phyloP scores from a whole-genome alignment of 2,113 vertebrate genomes.

The Petromus typicus region DNA sequence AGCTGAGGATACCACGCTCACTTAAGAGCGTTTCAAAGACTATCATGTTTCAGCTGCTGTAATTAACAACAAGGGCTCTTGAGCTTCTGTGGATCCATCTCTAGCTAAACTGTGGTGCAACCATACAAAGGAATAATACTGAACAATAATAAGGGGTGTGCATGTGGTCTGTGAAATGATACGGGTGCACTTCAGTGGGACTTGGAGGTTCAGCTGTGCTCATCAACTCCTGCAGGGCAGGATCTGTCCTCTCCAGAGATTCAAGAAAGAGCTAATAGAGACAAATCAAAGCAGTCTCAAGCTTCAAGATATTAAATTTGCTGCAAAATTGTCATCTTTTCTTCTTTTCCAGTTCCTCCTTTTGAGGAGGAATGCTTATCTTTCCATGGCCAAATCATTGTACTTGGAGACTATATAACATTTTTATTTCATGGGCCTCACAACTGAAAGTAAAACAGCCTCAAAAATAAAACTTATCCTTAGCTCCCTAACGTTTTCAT shows the following conservation, averaged over 20 bases:
- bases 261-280: background rate
- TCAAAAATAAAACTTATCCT: background rate
- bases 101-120: background rate
- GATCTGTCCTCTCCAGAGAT: background rate
- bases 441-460: fast-evolving
- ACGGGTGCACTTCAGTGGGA: background rate
- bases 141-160: background rate
- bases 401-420: background rate
- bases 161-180: background rate
- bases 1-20: no score
- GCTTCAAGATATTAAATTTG: background rate
- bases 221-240: background rate
- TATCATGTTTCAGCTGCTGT: background rate
- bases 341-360: background rate
- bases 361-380: background rate
- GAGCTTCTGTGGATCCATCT: background rate
- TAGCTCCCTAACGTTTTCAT: background rate
- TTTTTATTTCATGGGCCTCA: no score
- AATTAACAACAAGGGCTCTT: background rate
- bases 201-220: background rate
- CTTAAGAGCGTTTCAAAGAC: background rate
- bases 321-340: background rate
- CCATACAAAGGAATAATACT: background rate
- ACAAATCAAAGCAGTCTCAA: background rate
- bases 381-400: background rate